A percentile compares a stretch with the other conserved stretches of the same genome.
Conservation (phyloP, 2,113 vertebrate genomes). For the Perca fluviatilis region DNA sequence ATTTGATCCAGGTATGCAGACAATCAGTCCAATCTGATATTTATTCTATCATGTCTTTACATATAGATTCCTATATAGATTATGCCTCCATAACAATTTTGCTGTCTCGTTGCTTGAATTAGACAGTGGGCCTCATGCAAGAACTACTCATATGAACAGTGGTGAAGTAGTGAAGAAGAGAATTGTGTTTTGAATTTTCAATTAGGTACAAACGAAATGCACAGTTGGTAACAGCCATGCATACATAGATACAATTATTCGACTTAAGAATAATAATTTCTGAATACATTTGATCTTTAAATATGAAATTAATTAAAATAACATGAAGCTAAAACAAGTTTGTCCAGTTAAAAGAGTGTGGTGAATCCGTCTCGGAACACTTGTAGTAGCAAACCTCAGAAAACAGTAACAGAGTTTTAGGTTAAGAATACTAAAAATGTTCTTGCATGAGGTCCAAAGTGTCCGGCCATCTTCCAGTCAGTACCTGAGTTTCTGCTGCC, state of each 20-base stretch:
- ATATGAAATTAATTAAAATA: background rate
- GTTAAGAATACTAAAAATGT: background rate
- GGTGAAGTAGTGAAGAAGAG: background rate
- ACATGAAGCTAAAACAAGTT: background rate
- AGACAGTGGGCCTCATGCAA: background rate
- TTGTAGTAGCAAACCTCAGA: background rate
- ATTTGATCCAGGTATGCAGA: background rate
- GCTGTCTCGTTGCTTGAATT: background rate
- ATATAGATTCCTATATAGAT: background rate
- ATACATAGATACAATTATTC: background rate
- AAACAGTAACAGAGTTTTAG: background rate
- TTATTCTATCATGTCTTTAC: background rate
- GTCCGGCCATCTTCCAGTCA: background rate
- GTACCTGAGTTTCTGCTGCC: constrained; percentile 84
- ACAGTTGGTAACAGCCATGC: background rate
- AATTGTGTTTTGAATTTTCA: background rate
- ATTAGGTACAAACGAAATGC: background rate
- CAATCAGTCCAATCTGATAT: background rate
- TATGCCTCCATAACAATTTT: background rate
- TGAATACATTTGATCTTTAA: background rate
- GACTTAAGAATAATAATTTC: background rate
- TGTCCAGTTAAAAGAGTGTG: background rate
- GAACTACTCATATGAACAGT: background rate
- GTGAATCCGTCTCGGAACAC: background rate
- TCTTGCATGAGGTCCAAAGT: background rate